Evolutionary conservation across 2,888 invertebrate genomes (phyloP), one percentile per base, ranked within the genome.

Genomic region (Tetranychus piercei): DNA sequence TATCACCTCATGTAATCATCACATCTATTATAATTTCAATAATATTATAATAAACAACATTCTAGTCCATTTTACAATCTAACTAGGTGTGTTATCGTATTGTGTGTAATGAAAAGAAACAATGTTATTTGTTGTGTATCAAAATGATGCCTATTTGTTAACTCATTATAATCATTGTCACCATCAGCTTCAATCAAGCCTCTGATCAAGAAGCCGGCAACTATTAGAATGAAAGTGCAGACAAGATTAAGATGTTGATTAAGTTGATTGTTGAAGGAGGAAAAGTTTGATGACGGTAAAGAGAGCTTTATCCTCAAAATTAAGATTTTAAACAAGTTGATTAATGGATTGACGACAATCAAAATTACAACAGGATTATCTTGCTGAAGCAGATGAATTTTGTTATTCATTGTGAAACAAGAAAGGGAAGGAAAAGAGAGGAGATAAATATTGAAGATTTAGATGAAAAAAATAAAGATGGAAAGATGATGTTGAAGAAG

Each of bases 381-480:
- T 55, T 55, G 9, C 34, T 34, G 34, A 34, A 34, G 34, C 15
- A 55, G 9, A 9, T 55, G 11, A 55, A 55, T 55, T 55, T 55
- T 55, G 55, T 55, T 55, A 55, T 55, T 55, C 55, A 55, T 55
- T 55, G 20, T 69, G 20, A 67, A 67, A 22, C 9, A n/a, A 67
- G n/a, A 67, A 22, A 22, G 20, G 6, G 18, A 44, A 74, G 44
- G 55, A 23, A 64, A 70, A 65, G 70, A 67, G 20, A 67, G 67
- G 67, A 67, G 67, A 55, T 55, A 15, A 55, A 55, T 55, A 55
- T 55, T 55, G 55, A 55, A 55, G 55, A 73, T 20, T n/a, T 23
- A 23, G 65, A 34, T 20, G n/a, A 20, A 64, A 23, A 44, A 6
- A n/a, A 44, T 20, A n/a, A 72, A n/a, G 66, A 64, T 20, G 34